A percentile compares a stretch with the other conserved stretches of the same genome.
Evolutionary conservation across 2,888 invertebrate species (phyloP).

Genomic region (Tethea ocularis): DNA sequence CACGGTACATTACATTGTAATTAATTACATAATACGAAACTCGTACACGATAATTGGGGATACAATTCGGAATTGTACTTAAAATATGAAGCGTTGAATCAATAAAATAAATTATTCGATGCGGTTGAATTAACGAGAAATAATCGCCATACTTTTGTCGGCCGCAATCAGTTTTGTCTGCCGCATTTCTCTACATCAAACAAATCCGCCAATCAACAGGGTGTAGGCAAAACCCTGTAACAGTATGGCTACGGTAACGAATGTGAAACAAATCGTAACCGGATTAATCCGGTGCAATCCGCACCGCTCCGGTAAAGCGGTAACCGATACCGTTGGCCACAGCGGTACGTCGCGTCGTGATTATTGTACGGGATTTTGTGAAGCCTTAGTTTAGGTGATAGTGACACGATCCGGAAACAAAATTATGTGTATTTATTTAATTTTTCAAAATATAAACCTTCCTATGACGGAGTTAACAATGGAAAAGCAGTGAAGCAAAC

Average conservation of each 20-base stretch:
- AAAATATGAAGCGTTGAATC: constrained; percentile 4
- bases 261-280: constrained; percentile 23
- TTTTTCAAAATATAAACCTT: too few species aligned
- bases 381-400: too few species aligned
- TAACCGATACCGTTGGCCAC: not conserved
- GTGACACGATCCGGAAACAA: too few species aligned
- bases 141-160: not conserved
- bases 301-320: constrained; percentile 18
- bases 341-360: too few species aligned
- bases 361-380: too few species aligned
- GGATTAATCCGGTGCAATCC: constrained; percentile 27
- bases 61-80: not conserved
- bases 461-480: too few species aligned
- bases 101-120: not conserved
- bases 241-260: constrained; percentile 18
- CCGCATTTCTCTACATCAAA: constrained; percentile 7
- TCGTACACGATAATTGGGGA: not conserved
- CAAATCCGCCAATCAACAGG: constrained; percentile 14
- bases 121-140: not conserved
- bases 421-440: too few species aligned
- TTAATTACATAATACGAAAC: not conserved
- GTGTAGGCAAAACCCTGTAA: constrained; percentile 15
- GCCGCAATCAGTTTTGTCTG: not conserved
- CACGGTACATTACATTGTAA: constrained; percentile 2
- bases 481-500: too few species aligned